Evolutionary conservation across 2,888 invertebrate species (phyloP).

Genomic region (Cactoblastis cactorum): DNA sequence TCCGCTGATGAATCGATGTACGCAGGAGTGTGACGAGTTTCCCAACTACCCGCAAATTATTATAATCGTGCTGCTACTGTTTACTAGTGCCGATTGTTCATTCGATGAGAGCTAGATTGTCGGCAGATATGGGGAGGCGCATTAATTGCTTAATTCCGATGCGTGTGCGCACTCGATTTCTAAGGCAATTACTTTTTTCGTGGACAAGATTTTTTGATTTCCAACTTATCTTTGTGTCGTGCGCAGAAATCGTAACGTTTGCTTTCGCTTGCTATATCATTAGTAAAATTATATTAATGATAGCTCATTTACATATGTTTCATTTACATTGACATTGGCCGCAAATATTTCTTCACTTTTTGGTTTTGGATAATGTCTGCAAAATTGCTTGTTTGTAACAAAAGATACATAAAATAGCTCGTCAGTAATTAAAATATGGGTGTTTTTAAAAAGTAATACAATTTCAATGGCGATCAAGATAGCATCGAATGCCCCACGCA

Average conservation of each 20-base stretch:
- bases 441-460: slow-evolving; percentile 4
- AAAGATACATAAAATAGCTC: background rate
- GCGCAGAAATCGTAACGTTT: slow-evolving; percentile 60
- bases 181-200: slow-evolving; percentile 70
- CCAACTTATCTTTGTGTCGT: slow-evolving; percentile 33
- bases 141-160: slow-evolving; percentile 75
- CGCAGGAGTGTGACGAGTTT: slow-evolving; percentile 65
- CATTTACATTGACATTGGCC: background rate
- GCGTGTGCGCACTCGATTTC: slow-evolving; percentile 71
- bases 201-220: slow-evolving; percentile 62
- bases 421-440: slow-evolving; percentile 14
- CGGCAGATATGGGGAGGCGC: slow-evolving; percentile 60
- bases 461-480: slow-evolving; percentile 7
- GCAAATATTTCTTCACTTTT: background rate
- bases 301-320: background rate
- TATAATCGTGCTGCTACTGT: slow-evolving; percentile 55
- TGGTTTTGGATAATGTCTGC: background rate
- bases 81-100: slow-evolving; percentile 61
- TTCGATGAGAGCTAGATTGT: slow-evolving; percentile 65
- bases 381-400: background rate
- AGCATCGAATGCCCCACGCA: background rate
- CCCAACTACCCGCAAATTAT: slow-evolving; percentile 62
- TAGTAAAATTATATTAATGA: background rate
- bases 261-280: slow-evolving; percentile 13
- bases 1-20: slow-evolving; percentile 74